Percentiles rank a stretch among this genome's conserved stretches.
phyloP scores from a whole-genome alignment of 2,797 vertebrate genomes.

The Phaenicophaeus curvirostris region DNA sequence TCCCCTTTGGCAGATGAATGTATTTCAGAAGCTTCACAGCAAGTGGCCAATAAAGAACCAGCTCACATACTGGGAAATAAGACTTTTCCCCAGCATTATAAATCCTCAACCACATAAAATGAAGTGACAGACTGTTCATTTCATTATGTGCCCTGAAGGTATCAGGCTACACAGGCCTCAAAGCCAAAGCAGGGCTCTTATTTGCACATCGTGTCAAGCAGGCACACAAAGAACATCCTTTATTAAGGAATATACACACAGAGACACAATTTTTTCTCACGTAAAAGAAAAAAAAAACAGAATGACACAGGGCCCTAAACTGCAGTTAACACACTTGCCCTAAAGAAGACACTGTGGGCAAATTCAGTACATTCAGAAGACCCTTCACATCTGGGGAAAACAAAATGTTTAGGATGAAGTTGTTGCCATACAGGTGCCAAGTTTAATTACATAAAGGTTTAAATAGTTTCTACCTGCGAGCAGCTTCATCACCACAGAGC shows the following conservation, averaged over 20 bases:
- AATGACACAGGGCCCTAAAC: neutral
- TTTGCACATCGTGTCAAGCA: neutral
- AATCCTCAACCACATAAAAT: neutral
- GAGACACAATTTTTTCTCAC: fast-evolving
- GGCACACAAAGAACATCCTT: neutral
- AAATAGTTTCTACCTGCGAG: neutral
- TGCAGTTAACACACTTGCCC: neutral
- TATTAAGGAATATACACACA: neutral
- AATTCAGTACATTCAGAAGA: neutral
- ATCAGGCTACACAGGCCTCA: neutral
- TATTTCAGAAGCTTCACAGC: conserved; percentile 20
- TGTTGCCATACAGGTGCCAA: neutral
- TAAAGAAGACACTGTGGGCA: neutral
- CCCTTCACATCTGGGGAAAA: neutral
- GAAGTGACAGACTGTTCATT: neutral
- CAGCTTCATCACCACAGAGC: neutral
- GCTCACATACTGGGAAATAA: neutral
- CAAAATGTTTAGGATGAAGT: neutral
- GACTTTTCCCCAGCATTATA: neutral
- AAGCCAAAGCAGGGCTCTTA: neutral
- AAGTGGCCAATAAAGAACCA: conserved; percentile 6
- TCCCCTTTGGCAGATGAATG: neutral
- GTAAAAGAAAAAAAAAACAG: neutral
- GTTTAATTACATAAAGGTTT: neutral
- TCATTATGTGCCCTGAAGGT: neutral